Base-by-base conservation (phyloP, 2,888 invertebrate genomes). In the Chrysolina oricalcia region DNA sequence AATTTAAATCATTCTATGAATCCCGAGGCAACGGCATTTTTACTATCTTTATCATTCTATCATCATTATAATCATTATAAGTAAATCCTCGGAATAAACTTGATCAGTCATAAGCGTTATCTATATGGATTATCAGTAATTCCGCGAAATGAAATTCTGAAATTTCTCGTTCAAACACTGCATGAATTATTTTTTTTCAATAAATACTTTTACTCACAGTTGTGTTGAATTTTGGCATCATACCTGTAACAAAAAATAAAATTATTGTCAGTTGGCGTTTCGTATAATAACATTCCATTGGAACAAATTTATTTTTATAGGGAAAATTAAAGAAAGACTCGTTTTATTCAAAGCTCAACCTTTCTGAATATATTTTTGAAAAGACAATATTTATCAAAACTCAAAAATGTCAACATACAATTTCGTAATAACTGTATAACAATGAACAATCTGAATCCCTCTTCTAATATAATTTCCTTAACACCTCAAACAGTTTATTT, bases 231-330 rank as follows among this genome's bases (percentile, higher is more conserved):
- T 17, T 35, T 59, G 40, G 27, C 56, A 21, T 50, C 59, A 59
- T 43, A 69, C 69, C 69, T 69, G 43, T 19, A 69, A 69, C 15
- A 56, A 56, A 69, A 69, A 17, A 69, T 13, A 41, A 59, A 35
- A 35, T 35, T 35, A 35, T 6, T 35, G 35, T 35, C 35, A 35
- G 8, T 27, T 27, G 2, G 27, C 5, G 27, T 27, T 27, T 27
- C 27, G 27, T 27, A 35, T 6, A 6, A 35, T 6, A 6, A 35
- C 35, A 35, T 8, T 35, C 35, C 6, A 35, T 35, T 35, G 8
- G 0, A 8, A 35, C 35, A 35, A 35, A 8, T 35, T 35, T 35
- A 35, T 8, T 35, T 35, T 35, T 8, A 35, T 8, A 35, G 8
- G 35, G 6, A 35, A 35, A 35, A 6, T 6, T 3, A 35, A 8